Base-by-base conservation (phyloP, 2,113 vertebrate genomes). In the Dolichallabes microphthalmus region DNA sequence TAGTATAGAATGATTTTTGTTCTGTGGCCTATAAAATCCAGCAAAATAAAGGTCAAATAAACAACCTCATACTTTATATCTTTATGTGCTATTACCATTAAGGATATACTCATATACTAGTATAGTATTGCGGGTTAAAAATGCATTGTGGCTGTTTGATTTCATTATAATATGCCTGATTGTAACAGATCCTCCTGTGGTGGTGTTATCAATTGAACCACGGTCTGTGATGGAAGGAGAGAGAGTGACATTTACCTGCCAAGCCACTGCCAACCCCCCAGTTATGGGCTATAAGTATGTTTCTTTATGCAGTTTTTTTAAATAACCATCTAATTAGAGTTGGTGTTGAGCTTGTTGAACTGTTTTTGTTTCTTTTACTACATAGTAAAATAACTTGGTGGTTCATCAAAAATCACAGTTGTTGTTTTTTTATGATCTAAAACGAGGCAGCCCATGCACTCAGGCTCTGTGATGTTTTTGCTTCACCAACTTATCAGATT, bases 151-250 rank as follows among this genome's bases (percentile, higher is more conserved):
- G 76, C n/a, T 61, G 39, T 71, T 66, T 73, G 50, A n/a, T 55
- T 79, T 76, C 12, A 55, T 82, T 75, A 52, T 68, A 50, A 32
- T 64, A 52, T 82, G 50, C 80, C 80, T 82, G 86, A 10, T 75
- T 55, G 88, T 75, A 45, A 12, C 93, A 98, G 97, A 98, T 89
- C 94, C 94, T 74, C 97, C 97, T 0, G 95, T 95, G 0, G 97
- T 99, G 91, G 98, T 96, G 74, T 93, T 99, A 90, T 98, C 97
- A 90, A 97, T 97, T 17, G 96, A 99, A 89, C 97, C 97, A 8
- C 97, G 98, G 84, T 98, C 97, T 0, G 97, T 98, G 82, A 94
- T 96, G 89, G 97, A 98, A 89, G 97, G 97, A 0, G 97, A 98
- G 85, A 90, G 96, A 50, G 97, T 98, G 1, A 91, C 96, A 66